phyloP scores from a whole-genome alignment of 2,888 invertebrate species.

The Synanthedon andrenaeformis region DNA sequence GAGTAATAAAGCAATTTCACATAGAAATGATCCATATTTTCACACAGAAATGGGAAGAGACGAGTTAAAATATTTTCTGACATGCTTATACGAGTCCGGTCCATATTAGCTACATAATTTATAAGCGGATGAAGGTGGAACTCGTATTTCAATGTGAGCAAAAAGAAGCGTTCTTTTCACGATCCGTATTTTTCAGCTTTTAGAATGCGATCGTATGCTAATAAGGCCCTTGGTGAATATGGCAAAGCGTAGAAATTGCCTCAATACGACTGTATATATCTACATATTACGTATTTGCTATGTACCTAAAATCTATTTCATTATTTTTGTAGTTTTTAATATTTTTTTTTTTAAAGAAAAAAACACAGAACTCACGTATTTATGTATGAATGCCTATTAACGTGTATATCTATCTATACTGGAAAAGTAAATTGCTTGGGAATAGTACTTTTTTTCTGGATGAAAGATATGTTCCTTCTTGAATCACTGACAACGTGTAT shows the following conservation, averaged over 20 bases:
- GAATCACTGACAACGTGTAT: no score
- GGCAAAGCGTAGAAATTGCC: constrained; percentile 19
- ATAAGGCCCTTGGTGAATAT: constrained; percentile 32
- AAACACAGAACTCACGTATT: no score
- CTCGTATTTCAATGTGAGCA: constrained; percentile 35
- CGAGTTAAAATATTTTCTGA: no score
- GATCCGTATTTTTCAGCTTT: constrained; percentile 41
- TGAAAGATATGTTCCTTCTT: no score
- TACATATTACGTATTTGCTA: background rate
- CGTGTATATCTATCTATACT: no score
- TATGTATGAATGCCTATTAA: no score
- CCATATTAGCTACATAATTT: constrained; percentile 42
- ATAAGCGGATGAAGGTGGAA: constrained; percentile 41
- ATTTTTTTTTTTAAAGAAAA: no score
- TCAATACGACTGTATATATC: background rate
- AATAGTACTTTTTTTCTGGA: no score
- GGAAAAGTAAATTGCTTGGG: no score
- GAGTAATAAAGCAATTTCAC: no score
- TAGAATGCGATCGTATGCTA: constrained; percentile 45
- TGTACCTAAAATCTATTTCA: no score
- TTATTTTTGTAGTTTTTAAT: no score
- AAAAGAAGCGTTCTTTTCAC: constrained; percentile 28
- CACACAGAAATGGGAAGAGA: background rate
- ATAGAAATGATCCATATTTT: background rate
- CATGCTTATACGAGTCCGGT: constrained; percentile 24